Evolutionary conservation across 2,113 vertebrate genomes (phyloP), one percentile per base, ranked within the genome.

Genomic region (Nothoprocta perdicaria): DNA sequence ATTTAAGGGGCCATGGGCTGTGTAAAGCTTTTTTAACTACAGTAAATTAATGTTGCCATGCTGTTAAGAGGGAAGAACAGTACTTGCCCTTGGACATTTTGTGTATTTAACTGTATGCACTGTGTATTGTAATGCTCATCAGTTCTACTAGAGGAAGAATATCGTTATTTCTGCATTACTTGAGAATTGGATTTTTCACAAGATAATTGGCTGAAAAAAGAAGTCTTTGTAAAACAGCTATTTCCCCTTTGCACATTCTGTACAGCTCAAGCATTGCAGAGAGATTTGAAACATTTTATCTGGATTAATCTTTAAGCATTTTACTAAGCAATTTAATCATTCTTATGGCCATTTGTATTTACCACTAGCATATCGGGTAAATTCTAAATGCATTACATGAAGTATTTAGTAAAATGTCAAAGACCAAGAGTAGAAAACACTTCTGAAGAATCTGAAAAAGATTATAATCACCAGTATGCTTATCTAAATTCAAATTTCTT

Each of bases 161-260:
- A 38, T 52, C 5, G 6, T 14, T 72, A 38, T 73, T 76, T 27
- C 35, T 58, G 19, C 0, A 0, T 19, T 75, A 45, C 0, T 0
- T 41, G n/a, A 66, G 65, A 86, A 53, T 6, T 16, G 24, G 27
- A 84, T 71, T 19, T 19, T 13, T 84, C 41, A 7, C 22, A 53
- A 87, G 27, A 78, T 78, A 29, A 4, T 63, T 83, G 63, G 19
- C 27, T 79, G 31, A 7, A 72, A 48, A 48, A 48, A 48, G 35
- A 57, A 58, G 10, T 72, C 58, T 69, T 41, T 86, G 12, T 74
- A 77, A 80, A 74, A 14, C 19, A 77, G 12, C 53, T 31, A 10
- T 14, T 84, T 82, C 60, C 48, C 5, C n/a, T 63, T 72, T 57
- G 57, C 5, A 1, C 67, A 9, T 79, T 88, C 67, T 92, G 13